A percentile compares a stretch with the other conserved stretches of the same genome.
Evolutionary conservation across 2,113 vertebrate genomes (phyloP).

Genomic region (Loxodonta africana): DNA sequence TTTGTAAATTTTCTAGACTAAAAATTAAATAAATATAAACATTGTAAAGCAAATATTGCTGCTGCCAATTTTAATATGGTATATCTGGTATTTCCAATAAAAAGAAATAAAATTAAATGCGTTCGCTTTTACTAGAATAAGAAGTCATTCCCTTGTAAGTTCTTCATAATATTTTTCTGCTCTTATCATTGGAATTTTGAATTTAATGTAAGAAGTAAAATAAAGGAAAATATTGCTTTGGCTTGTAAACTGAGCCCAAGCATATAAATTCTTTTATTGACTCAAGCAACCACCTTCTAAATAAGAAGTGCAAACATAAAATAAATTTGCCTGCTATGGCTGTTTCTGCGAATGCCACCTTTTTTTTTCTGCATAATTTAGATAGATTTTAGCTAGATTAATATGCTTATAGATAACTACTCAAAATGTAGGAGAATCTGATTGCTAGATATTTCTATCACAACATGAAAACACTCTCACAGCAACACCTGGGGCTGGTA

Average conservation of each 20-base stretch:
- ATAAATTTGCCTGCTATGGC: background rate
- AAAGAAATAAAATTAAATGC: constrained; percentile 19
- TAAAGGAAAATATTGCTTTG: constrained; percentile 37
- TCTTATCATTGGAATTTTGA: background rate
- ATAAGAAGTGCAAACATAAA: background rate
- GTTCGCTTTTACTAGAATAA: constrained; percentile 8
- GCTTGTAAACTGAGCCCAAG: background rate
- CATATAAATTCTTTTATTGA: background rate
- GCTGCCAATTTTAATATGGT: background rate
- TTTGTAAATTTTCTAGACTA: background rate
- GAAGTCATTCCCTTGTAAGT: background rate
- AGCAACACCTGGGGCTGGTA: background rate
- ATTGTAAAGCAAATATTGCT: background rate
- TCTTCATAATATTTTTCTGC: background rate
- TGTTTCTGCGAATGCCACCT: background rate
- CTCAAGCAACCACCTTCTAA: background rate
- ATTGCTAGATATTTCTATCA: background rate
- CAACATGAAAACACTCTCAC: background rate
- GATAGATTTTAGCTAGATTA: background rate
- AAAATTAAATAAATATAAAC: constrained; percentile 43
- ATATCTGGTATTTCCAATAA: constrained; percentile 15
- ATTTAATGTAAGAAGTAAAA: constrained; percentile 26
- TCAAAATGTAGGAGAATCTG: background rate
- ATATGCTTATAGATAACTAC: background rate
- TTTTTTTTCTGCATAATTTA: background rate